These are phyloP conservation scores for Maconellicoccus hirsutus DNA, from an alignment of 1,140 invertebrate genomes.

Conservation along the genomic window DNA sequence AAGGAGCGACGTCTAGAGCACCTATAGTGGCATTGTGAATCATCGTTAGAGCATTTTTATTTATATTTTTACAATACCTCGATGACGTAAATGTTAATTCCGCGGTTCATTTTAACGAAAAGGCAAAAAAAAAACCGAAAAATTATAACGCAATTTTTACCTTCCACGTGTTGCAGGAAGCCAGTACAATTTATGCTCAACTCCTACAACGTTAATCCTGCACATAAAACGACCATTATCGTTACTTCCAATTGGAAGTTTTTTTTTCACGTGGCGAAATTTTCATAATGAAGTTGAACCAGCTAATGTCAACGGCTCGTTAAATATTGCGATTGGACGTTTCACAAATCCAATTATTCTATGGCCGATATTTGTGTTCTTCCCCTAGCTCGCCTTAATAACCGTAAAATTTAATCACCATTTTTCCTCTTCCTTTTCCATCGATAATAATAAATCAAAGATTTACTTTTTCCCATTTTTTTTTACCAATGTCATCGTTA, in stretches of 20 bases:
- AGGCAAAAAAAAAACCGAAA: too few species aligned
- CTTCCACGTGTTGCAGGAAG: too few species aligned
- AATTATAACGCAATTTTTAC: too few species aligned
- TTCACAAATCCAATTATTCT: not conserved
- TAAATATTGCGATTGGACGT: not conserved
- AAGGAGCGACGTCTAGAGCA: not conserved
- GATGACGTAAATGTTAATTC: too few species aligned
- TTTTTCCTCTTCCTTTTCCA: not conserved
- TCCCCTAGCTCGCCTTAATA: not conserved
- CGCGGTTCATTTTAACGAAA: too few species aligned
- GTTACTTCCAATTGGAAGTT: not conserved
- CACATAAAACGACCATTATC: not conserved
- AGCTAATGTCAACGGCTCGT: not conserved
- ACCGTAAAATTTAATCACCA: slow-evolving; percentile 4
- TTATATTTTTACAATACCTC: not conserved
- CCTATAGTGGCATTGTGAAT: not conserved
- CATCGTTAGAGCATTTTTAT: not conserved
- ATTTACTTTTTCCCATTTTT: not conserved
- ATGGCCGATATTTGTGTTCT: not conserved
- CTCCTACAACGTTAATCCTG: too few species aligned
- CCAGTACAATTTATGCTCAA: too few species aligned
- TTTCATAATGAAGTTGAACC: not conserved
- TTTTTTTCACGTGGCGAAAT: not conserved
- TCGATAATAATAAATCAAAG: not conserved
- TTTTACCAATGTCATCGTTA: not conserved